These are phyloP conservation scores for human DNA, from an alignment of 2,113 vertebrate genomes.

Conservation along the genomic window GRCh38 chr3:48453501-48454000, in stretches of 20 bases:
- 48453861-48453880: background rate
- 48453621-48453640: fast-evolving
- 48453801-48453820: background rate
- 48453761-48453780: background rate
- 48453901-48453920: background rate
- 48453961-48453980: too few species aligned
- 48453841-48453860: background rate
- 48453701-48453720: slow-evolving; percentile 19
- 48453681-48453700: background rate
- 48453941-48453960: too few species aligned
- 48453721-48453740: background rate
- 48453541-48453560: background rate
- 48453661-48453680: background rate
- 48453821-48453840: background rate
- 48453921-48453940: too few species aligned
- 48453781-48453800: background rate
- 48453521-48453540: background rate
- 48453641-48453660: background rate
- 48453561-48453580: background rate
- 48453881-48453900: background rate
- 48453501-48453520: background rate
- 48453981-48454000: too few species aligned
- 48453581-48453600: background rate
- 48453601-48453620: background rate
- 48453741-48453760: background rate